Evolutionary conservation across 2,113 vertebrate genomes (phyloP), one percentile per base, ranked within the genome.

Genomic region (Condylura cristata): DNA sequence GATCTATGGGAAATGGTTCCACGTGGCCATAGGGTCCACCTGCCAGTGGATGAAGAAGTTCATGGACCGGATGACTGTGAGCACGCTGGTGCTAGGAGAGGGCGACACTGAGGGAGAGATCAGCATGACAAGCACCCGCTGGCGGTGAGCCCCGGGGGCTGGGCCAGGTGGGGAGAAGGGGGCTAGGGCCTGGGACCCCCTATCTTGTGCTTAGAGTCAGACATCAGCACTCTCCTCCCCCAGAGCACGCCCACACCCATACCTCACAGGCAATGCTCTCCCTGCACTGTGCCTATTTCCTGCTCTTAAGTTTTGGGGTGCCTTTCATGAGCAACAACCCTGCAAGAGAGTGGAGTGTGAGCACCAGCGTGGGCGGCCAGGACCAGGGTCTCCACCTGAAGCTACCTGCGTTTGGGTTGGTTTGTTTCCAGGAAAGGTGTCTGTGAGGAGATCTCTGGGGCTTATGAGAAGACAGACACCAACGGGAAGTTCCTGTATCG

Each of bases 1-100:
- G 98, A 96, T 98, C 44, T 98, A 97, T 0, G 99, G 99, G 44
- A 99, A 99, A 34, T 99, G 99, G 99, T 98, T 99, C 0, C 98
- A 98, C 3, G 12, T 99, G 0, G 99, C 98, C 0, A n/a, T 98
- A 0, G 99, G 98, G 3, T 99, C 98, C 0, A 98, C 98, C 14
- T 99, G 99, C 92, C 96, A 91, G 0, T 98, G 98, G 97, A 82
- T 99, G 92, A 97, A 97, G 79, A 96, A 89, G 30, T 85, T 98
- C 89, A 98, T 96, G 72, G 93, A 94, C 70, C 98, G 97, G 2
- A 92, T 97, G 89, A 97, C 97, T 37, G 97, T 99, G 56, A 98
- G 99, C 78, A 99, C 98, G 0, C 56, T 99, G 96, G 96, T 98
- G 14, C 97, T 99, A 86, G 96, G 98, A 46, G 93, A 74, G 0